Percentiles rank a stretch among this genome's conserved stretches.
Conservation (phyloP, 2,888 invertebrate genomes). For the Prenolepis imparis region DNA sequence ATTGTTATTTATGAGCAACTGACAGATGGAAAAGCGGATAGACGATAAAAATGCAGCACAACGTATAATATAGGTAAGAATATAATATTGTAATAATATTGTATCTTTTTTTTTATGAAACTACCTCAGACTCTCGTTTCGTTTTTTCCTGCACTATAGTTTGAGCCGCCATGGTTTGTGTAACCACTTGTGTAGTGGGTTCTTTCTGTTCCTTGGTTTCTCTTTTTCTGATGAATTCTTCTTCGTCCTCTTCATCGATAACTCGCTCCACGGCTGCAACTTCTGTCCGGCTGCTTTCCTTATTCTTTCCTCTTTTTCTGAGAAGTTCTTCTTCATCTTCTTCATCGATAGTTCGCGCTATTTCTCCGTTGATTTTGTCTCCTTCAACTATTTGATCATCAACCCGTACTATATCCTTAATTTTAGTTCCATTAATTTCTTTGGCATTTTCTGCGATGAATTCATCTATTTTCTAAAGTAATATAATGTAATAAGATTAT, state of each 20-base stretch:
- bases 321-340: neutral
- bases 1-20: neutral
- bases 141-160: constrained; percentile 45
- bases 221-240: neutral
- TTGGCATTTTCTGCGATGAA: neutral
- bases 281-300: constrained; percentile 29
- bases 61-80: neutral
- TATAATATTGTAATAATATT: neutral
- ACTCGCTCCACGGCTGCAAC: constrained; percentile 57
- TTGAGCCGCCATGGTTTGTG: constrained; percentile 66
- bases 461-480: neutral
- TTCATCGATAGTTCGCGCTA: neutral
- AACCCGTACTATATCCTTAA: neutral
- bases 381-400: neutral
- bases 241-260: neutral
- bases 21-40: neutral
- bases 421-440: neutral
- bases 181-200: constrained; percentile 56
- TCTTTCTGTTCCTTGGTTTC: constrained; percentile 32
- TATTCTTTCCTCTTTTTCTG: neutral
- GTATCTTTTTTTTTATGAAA: neutral
- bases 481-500: neutral
- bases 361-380: neutral
- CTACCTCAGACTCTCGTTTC: constrained; percentile 75
- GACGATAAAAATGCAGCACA: neutral